Evolutionary conservation across 2,888 invertebrate species (phyloP).

Genomic region (Troides aeacus): DNA sequence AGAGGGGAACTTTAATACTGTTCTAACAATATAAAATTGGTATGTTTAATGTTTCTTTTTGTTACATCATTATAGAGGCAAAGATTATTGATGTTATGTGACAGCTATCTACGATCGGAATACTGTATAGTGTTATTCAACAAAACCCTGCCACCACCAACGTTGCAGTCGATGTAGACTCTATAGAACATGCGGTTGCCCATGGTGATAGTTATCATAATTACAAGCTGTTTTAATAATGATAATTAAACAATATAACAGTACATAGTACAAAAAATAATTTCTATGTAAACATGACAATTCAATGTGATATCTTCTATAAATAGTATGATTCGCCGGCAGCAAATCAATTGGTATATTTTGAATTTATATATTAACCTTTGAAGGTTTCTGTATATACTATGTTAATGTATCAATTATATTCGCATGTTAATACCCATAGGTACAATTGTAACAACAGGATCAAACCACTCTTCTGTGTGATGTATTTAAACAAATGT

Average conservation of each 20-base stretch:
- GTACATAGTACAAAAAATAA: no score
- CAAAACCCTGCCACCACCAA: no score
- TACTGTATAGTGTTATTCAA: no score
- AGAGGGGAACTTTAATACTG: conserved; percentile 8
- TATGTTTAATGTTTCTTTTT: background rate
- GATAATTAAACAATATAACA: no score
- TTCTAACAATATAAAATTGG: background rate
- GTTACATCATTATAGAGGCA: background rate
- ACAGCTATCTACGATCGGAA: background rate
- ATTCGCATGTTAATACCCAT: background rate
- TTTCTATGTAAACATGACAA: no score
- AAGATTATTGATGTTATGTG: background rate
- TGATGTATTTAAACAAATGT: conserved; percentile 37
- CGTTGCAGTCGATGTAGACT: no score
- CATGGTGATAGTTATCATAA: no score
- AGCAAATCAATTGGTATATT: background rate
- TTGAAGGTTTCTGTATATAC: background rate
- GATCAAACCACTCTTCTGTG: conserved; percentile 34
- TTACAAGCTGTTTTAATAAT: no score
- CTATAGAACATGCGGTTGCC: no score
- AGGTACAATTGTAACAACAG: background rate
- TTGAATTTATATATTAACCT: background rate
- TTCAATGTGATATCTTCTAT: no score
- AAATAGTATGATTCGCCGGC: no score
- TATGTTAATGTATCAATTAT: background rate